phyloP scores from a whole-genome alignment of 1,140 invertebrate genomes.

The Paraescarpia echinospica region DNA sequence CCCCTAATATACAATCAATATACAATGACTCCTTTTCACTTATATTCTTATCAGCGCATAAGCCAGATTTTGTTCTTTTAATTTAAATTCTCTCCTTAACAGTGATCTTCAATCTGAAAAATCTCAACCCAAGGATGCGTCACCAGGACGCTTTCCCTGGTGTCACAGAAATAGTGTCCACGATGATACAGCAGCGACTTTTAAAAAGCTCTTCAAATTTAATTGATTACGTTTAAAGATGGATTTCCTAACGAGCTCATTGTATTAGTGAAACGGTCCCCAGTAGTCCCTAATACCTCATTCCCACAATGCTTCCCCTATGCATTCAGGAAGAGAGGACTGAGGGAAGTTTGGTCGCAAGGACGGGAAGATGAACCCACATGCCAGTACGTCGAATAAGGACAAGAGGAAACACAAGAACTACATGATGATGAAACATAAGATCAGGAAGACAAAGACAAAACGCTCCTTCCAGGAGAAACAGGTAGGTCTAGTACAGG shows the following conservation, averaged over 20 bases:
- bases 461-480: conserved; percentile 94
- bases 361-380: conserved; percentile 78
- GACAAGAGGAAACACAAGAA: conserved; percentile 91
- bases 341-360: conserved; percentile 88
- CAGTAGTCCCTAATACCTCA: neutral
- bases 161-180: neutral
- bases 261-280: too few species aligned
- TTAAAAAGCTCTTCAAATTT: neutral
- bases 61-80: too few species aligned
- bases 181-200: too few species aligned
- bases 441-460: conserved; percentile 81
- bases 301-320: conserved; percentile 31
- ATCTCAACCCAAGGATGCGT: too few species aligned
- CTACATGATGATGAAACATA: conserved; percentile 94
- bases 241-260: too few species aligned
- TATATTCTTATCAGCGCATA: too few species aligned
- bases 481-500: conserved; percentile 60
- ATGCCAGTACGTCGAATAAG: conserved; percentile 90
- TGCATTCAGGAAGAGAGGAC: conserved; percentile 76
- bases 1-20: too few species aligned
- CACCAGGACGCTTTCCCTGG: neutral
- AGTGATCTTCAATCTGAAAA: too few species aligned
- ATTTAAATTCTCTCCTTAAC: too few species aligned
- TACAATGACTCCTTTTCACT: too few species aligned
- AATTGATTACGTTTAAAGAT: neutral